A percentile compares a stretch with the other conserved stretches of the same genome.
Evolutionary conservation across 92 coral and sea anemone genomes (phyloP).

Genomic region (Porites lobata): DNA sequence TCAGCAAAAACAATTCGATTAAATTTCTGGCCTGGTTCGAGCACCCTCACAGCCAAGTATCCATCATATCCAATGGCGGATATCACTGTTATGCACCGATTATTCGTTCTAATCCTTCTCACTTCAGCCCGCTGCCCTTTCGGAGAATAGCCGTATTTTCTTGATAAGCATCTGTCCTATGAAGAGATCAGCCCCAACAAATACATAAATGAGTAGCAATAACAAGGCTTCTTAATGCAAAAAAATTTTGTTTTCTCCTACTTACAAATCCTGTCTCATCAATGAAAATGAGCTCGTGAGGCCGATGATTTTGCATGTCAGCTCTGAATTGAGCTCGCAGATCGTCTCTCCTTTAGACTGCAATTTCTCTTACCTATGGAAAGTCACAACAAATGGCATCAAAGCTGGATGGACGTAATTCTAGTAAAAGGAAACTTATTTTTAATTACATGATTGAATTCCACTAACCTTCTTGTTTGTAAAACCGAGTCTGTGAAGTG

Average conservation of each 20-base stretch:
- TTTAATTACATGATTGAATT: too few species aligned
- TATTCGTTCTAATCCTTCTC: constrained; percentile 29
- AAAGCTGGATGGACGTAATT: constrained; percentile 6
- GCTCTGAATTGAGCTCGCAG: constrained; percentile 45
- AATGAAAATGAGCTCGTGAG: constrained; percentile 56
- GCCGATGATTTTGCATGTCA: constrained; percentile 31
- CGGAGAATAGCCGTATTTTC: constrained; percentile 28
- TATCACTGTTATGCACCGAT: constrained; percentile 19
- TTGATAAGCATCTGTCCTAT: constrained; percentile 36
- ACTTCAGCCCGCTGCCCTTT: constrained; percentile 56
- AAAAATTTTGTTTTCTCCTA: neutral
- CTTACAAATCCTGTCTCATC: constrained; percentile 59
- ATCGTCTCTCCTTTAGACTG: constrained; percentile 50
- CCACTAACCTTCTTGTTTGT: constrained; percentile 42
- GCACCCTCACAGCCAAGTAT: constrained; percentile 19
- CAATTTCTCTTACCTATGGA: constrained; percentile 25
- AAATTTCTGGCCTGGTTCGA: constrained; percentile 35
- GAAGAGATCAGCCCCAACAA: constrained; percentile 29
- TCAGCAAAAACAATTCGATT: constrained; percentile 43
- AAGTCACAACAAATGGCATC: constrained; percentile 17
- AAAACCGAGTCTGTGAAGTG: constrained; percentile 48
- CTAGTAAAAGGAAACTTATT: constrained; percentile 14
- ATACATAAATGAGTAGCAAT: constrained; percentile 1
- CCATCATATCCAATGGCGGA: constrained; percentile 28
- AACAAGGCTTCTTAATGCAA: constrained; percentile 9